Evolutionary conservation across 2,797 vertebrate species (phyloP).

Genomic region (Falco novaeseelandiae): DNA sequence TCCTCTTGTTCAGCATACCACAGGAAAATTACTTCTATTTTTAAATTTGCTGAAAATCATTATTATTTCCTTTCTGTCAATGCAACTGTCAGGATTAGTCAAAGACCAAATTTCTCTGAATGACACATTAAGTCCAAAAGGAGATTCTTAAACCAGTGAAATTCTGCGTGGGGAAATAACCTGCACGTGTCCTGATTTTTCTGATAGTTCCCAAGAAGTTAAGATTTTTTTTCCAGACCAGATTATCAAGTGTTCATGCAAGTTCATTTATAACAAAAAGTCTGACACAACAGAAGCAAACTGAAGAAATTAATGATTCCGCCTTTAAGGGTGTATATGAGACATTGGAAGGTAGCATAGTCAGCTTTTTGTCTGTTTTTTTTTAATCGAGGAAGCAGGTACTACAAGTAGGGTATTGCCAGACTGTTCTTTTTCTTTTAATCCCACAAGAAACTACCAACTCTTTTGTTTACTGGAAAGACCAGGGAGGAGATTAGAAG

Average conservation of each 20-base stretch:
- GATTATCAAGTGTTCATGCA: not conserved
- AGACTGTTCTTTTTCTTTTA: not conserved
- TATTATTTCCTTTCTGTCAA: not conserved
- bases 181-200: not conserved
- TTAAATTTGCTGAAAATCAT: not conserved
- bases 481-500: not conserved
- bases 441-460: not conserved
- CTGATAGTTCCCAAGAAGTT: not conserved
- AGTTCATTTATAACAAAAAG: not conserved
- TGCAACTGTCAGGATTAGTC: not conserved
- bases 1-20: not conserved
- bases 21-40: not conserved
- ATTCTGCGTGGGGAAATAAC: not conserved
- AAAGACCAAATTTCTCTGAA: not conserved
- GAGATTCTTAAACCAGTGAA: not conserved
- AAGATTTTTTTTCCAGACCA: not conserved
- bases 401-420: not conserved
- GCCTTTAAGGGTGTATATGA: not conserved
- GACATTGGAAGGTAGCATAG: not conserved
- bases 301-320: not conserved
- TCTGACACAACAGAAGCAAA: not conserved
- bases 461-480: not conserved
- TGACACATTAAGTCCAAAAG: not conserved
- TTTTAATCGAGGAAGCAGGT: not conserved
- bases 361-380: fast-evolving